Percentiles rank a stretch among this genome's conserved stretches.
phyloP scores from a whole-genome alignment of 2,113 vertebrate species.

The Gymnobelideus leadbeateri region DNA sequence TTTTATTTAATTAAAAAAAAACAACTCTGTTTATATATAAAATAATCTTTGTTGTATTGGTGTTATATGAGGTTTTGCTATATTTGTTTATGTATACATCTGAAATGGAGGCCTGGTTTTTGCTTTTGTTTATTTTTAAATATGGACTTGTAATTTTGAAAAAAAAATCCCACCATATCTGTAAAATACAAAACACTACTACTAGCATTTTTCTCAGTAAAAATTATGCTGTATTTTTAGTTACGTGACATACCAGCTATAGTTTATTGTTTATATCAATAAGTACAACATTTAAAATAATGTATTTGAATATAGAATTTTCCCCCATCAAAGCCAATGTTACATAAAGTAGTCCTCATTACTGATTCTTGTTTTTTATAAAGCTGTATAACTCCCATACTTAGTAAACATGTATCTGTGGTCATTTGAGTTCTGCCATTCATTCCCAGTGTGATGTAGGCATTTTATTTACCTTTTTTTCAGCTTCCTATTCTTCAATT shows the following conservation, averaged over 20 bases:
- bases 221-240: background rate
- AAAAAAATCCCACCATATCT: background rate
- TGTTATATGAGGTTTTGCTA: background rate
- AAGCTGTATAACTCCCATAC: background rate
- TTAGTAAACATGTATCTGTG: background rate
- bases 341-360: background rate
- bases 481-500: background rate
- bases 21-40: background rate
- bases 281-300: background rate
- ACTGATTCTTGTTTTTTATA: background rate
- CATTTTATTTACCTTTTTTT: conserved; percentile 5
- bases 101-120: background rate
- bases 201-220: background rate
- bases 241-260: background rate
- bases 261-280: background rate
- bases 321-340: background rate
- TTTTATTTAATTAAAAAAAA: background rate
- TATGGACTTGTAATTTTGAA: background rate
- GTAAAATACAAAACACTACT: background rate
- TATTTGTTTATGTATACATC: background rate
- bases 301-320: background rate
- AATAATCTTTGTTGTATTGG: background rate
- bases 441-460: conserved; percentile 6
- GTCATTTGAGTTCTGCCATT: background rate
- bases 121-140: conserved; percentile 1